Base-by-base conservation (phyloP, 2,113 vertebrate species). In the Phyllopteryx taeniolatus region DNA sequence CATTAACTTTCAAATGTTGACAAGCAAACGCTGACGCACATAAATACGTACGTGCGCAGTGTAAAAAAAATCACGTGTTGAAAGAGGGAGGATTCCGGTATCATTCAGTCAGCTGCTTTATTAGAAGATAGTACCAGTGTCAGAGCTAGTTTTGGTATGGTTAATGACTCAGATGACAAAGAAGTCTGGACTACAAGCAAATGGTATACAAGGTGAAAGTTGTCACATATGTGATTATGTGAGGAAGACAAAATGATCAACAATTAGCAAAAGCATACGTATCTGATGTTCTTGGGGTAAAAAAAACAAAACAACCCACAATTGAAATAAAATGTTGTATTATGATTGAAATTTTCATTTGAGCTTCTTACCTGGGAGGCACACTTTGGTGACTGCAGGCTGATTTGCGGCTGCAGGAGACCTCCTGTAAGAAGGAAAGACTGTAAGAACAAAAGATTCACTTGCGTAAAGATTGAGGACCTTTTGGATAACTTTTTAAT, bases 301-400 rank as follows among this genome's bases (percentile, higher is more conserved):
- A 1, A 49, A 81, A 44, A 1, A 63, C 11, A 71, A 73, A 64
- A 51, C 22, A 20, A 19, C 27, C 27, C 27, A 27, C 27, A 27
- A 27, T 27, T 12, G 8, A n/a, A n/a, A 69, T n/a, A 61, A 66
- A 14, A 63, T 3, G 0, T 31, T 59, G 74, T 63, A 56, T 3
- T 14, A 35, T 43, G 68, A 65, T 67, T 22, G 51, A 22, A 79
- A 73, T n/a, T 27, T 47, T 62, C 12, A 49, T 70, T 19, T 53
- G 27, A 71, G 68, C 57, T 7, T 94, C 95, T 14, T 94, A 99
- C 98, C 98, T 94, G 95, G 95, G 77, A 95, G 93, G 90, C 95
- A 98, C 81, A 96, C 94, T 93, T 94, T 96, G 92, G 96, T 94
- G 83, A 96, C 91, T 20, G 95, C 90, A 53, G 97, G 96, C 86